These are phyloP conservation scores for Phaonia tiefii DNA, from an alignment of 2,888 invertebrate species.

Conservation along the genomic window DNA sequence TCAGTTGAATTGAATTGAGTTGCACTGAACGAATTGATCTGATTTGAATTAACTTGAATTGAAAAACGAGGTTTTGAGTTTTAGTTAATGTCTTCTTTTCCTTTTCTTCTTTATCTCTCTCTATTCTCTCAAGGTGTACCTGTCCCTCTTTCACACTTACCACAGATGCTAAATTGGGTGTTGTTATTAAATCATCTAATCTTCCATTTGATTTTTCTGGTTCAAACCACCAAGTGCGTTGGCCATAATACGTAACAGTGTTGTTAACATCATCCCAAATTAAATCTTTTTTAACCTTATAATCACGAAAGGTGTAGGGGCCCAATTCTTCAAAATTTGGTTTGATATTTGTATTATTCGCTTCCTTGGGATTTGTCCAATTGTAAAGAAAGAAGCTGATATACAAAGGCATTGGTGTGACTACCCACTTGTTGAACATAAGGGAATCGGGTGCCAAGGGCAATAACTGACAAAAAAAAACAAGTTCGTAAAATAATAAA, in stretches of 20 bases:
- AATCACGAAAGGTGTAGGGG: constrained; percentile 84
- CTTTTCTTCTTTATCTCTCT: too few relatives aligned
- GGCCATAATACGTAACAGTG: constrained; percentile 89
- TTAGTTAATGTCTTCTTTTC: too few relatives aligned
- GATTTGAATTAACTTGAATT: too few relatives aligned
- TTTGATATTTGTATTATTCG: constrained; percentile 81
- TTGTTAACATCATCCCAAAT: constrained; percentile 84
- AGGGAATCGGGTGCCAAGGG: constrained; percentile 82
- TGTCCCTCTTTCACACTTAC: too few relatives aligned
- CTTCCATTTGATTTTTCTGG: constrained; percentile 85
- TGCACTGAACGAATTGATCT: too few relatives aligned
- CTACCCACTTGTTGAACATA: constrained; percentile 87
- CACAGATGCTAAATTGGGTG: constrained; percentile 87
- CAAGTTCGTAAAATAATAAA: too few relatives aligned
- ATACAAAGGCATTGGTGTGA: constrained; percentile 90
- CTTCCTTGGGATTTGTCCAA: constrained; percentile 87
- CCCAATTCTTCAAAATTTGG: constrained; percentile 83
- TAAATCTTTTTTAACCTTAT: constrained; percentile 80
- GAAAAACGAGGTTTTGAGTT: too few relatives aligned
- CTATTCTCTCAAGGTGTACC: too few relatives aligned
- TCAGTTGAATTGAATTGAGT: too few relatives aligned
- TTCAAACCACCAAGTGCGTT: constrained; percentile 87
- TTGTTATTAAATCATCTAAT: constrained; percentile 85
- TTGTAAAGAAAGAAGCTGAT: constrained; percentile 88
- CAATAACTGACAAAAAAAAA: constrained; percentile 85